Evolutionary conservation across 2,113 vertebrate genomes (phyloP), one percentile per base, ranked within the genome.

Genomic region (Polypterus senegalus): DNA sequence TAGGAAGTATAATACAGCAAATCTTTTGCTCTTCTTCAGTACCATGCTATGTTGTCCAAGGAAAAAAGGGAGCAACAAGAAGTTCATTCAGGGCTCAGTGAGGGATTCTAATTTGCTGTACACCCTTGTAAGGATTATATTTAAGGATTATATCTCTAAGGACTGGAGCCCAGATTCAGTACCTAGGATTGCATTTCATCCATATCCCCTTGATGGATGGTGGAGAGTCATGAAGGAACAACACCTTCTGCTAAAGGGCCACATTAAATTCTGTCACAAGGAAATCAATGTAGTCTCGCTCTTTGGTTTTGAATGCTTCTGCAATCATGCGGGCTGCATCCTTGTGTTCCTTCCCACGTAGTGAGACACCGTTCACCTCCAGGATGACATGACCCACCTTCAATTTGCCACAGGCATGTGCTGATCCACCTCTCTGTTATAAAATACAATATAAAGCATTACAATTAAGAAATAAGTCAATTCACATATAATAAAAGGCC

Each of bases 211-310:
- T 27, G 27, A 27, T 27, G 27, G 27, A 27, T 27, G 27, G 27
- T 27, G 27, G 27, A 27, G 27, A 27, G 27, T 27, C 27, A 27
- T 27, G 27, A 27, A 27, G 27, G 27, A 27, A 27, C 27, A 27
- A 27, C 2, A 27, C 27, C 1, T 11, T 62, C 7, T 71, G 74
- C 75, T 97, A 98, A 78, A 97, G 90, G 9, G 91, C 88, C 9
- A 97, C 88, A 3, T 97, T 98, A 77, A 97, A 97, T 56, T 98
- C 96, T 3, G 94, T 97, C 77, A 98, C 92, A 74, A 97, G 77
- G 77, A 98, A 98, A 78, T 98, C 94, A 3, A 98, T 81, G 69
- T 91, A 72, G 80, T 97, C 92, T 61, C 80, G 86, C 27, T 97
- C 94, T 87, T 96, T 97, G 83, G 81, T 89, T 85, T 98, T 97